These are phyloP conservation scores for Enteromius radiatus DNA, from an alignment of 2,797 vertebrate species.

Conservation along the genomic window DNA sequence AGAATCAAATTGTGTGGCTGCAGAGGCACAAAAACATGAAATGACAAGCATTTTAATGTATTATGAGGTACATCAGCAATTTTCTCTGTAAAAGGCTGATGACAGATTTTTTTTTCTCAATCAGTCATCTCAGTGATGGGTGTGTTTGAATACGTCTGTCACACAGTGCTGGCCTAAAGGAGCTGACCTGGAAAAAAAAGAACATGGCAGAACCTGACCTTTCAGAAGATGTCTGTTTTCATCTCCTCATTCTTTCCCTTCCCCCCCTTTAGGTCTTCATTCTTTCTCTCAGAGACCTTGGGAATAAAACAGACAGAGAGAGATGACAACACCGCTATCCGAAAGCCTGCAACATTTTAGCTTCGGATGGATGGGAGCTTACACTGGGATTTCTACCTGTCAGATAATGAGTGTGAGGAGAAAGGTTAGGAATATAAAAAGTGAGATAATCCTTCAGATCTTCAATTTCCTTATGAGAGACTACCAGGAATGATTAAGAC, in stretches of 20 bases:
- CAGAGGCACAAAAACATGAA: background rate
- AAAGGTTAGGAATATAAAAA: conserved; percentile 26
- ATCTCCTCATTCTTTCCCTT: conserved; percentile 42
- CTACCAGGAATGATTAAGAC: conserved; percentile 7
- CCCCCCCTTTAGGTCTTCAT: conserved; percentile 16
- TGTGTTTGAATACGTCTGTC: conserved; percentile 29
- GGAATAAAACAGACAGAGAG: conserved; percentile 31
- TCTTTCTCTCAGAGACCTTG: conserved; percentile 18
- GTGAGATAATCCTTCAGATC: conserved; percentile 2
- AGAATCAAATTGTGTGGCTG: background rate
- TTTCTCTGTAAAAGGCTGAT: background rate
- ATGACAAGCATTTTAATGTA: background rate
- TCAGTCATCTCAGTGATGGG: conserved; percentile 36
- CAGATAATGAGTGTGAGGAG: conserved; percentile 26
- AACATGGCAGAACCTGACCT: conserved; percentile 50
- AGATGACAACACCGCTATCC: conserved; percentile 11
- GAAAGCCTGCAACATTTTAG: conserved; percentile 24
- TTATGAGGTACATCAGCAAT: background rate
- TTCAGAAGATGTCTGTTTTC: conserved; percentile 56
- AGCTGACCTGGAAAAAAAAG: conserved; percentile 51
- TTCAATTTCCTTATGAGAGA: conserved; percentile 20
- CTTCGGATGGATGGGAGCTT: conserved; percentile 7
- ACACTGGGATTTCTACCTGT: conserved; percentile 11
- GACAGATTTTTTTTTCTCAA: background rate
- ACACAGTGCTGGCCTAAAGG: conserved; percentile 8